Evolutionary conservation across 2,888 invertebrate species (phyloP), one percentile per base, ranked within the genome.

Genomic region (Caenorhabditis sulstoni): DNA sequence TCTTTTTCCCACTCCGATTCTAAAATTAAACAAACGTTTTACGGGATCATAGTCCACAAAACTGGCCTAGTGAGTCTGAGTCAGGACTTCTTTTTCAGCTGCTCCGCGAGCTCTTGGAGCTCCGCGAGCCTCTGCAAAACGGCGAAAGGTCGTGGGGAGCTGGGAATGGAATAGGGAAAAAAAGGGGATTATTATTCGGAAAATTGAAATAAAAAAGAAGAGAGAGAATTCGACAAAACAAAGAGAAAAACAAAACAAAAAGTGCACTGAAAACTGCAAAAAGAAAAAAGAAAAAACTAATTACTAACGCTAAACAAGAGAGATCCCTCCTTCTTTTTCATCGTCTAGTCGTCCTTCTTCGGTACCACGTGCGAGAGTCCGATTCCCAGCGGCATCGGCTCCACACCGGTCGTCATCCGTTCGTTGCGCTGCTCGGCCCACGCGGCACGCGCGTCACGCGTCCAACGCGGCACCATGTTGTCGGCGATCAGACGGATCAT

Each of bases 401-500:
- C 78, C 18, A 86, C 86, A 2, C 89, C 89, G 8, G 76, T 70
- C 18, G 61, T 57, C 41, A 84, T 85, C 52, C 83, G 68, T 64
- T 88, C 87, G 58, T 82, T 78, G 20, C 70, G 62, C 44, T 81
- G 68, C 7, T 64, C 75, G 11, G 80, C 78, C 84, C 84, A 84
- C 18, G 53, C 59, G 12, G 78, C 53, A 50, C 84, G 79, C 14
- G 81, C 81, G 66, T 80, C 81, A 52, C 89, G 85, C 8, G 89
- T 89, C 89, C 89, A 89, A 35, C 89, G 78, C 8, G 85, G 81
- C 11, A 89, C 86, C 16, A 85, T 77, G 29, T 82, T 85, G 61
- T 90, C 90, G 16, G 89, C 88, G 61, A 90, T 70, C 47, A 90
- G 67, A 1, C 88, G 85, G 16, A 87, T 83, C 86, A 87, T 88